phyloP scores from a whole-genome alignment of 2,113 vertebrate species.

The Pangasianodon hypophthalmus region DNA sequence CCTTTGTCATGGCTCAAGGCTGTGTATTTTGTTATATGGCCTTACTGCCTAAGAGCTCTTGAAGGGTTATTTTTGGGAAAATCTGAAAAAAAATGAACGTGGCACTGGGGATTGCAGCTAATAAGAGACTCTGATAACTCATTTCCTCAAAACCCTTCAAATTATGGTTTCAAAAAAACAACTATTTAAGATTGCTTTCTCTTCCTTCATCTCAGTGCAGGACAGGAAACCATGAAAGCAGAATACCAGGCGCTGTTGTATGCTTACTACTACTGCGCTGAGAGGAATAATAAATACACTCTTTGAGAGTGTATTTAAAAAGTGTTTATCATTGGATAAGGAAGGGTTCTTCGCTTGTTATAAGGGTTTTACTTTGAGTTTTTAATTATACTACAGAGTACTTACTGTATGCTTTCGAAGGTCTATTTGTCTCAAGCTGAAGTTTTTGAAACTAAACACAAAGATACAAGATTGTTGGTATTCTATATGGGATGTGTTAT shows the following conservation, averaged over 20 bases:
- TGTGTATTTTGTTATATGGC: background rate
- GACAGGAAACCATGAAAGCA: background rate
- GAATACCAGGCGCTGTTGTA: background rate
- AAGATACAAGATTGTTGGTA: background rate
- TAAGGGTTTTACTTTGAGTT: background rate
- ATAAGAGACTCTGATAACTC: background rate
- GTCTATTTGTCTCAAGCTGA: background rate
- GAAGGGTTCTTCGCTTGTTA: background rate
- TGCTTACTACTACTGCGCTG: background rate
- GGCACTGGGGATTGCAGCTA: background rate
- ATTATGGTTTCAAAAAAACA: background rate
- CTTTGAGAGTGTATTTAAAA: background rate
- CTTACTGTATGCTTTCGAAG: too few relatives aligned
- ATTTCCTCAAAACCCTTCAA: slow-evolving; percentile 6
- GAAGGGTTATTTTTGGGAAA: background rate
- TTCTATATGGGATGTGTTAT: too few relatives aligned
- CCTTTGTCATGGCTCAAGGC: background rate
- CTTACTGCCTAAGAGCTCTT: background rate
- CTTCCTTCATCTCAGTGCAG: background rate
- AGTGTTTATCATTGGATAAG: background rate
- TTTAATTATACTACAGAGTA: background rate
- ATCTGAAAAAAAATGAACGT: background rate
- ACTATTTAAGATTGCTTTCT: background rate
- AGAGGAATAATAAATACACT: background rate
- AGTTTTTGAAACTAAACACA: background rate